Conservation (phyloP, 2,113 vertebrate species). For the Arothron firmamentum region DNA sequence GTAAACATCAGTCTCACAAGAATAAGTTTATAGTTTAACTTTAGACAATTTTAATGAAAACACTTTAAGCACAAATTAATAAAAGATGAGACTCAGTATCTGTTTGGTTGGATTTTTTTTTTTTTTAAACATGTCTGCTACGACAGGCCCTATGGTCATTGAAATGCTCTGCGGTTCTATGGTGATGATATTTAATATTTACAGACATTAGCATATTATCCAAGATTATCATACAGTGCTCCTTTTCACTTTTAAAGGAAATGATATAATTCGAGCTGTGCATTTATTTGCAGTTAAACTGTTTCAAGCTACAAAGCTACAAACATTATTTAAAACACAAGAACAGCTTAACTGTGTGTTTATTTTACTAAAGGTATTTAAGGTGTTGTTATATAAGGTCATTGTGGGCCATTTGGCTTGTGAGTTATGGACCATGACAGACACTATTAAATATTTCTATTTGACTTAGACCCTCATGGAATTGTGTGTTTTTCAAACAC, state of each 20-base stretch:
- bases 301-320: background rate
- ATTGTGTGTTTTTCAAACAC: constrained; percentile 45
- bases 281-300: background rate
- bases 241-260: constrained; percentile 14
- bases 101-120: background rate
- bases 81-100: background rate
- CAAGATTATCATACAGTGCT: background rate
- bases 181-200: constrained; percentile 4
- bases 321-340: background rate
- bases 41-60: constrained; percentile 8
- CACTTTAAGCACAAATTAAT: background rate
- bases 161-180: constrained; percentile 2
- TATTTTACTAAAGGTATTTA: constrained; percentile 1
- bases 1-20: constrained; percentile 42
- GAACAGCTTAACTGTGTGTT: background rate
- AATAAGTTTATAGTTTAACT: constrained; percentile 40
- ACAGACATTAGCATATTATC: background rate
- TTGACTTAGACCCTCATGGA: constrained; percentile 48
- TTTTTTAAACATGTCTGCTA: constrained; percentile 10
- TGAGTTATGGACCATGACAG: constrained; percentile 48
- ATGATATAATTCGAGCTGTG: constrained; percentile 3
- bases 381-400: constrained; percentile 17
- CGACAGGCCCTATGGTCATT: background rate
- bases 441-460: constrained; percentile 52
- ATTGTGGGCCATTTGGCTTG: constrained; percentile 28